Conservation (phyloP, 2,888 invertebrate genomes). For the Lordiphosa fenestrarum region DNA sequence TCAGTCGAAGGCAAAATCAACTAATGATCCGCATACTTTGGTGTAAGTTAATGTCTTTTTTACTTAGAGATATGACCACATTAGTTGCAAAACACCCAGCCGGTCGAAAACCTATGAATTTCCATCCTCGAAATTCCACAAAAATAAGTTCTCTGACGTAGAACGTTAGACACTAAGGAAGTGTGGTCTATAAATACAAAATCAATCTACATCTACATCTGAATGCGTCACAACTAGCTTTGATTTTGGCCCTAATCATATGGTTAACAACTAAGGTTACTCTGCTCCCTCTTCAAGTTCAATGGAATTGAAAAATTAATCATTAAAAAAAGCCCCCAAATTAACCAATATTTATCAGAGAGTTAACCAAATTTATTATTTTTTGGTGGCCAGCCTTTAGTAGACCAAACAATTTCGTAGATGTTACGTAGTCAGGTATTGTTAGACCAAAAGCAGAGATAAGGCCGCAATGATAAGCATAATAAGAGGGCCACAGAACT, state of each 20-base stretch:
- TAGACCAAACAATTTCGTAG: constrained; percentile 4
- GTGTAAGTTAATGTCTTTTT: too few relatives aligned
- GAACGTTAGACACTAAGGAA: not conserved
- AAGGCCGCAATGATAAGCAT: not conserved
- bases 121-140: too few relatives aligned
- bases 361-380: constrained; percentile 12
- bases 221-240: constrained; percentile 21
- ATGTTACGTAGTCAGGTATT: constrained; percentile 5
- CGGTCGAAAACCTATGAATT: too few relatives aligned
- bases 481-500: constrained; percentile 1
- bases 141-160: too few relatives aligned
- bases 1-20: not conserved
- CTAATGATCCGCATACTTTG: not conserved
- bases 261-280: not conserved
- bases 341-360: constrained; percentile 12
- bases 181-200: constrained; percentile 23
- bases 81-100: too few relatives aligned
- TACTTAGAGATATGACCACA: too few relatives aligned
- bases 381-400: constrained; percentile 3
- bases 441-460: constrained; percentile 6
- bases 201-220: not conserved
- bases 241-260: constrained; percentile 1
- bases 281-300: not conserved
- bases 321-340: constrained; percentile 23
- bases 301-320: constrained; percentile 12